These are phyloP conservation scores for Podiceps cristatus DNA, from an alignment of 2,113 vertebrate species.

Conservation along the genomic window DNA sequence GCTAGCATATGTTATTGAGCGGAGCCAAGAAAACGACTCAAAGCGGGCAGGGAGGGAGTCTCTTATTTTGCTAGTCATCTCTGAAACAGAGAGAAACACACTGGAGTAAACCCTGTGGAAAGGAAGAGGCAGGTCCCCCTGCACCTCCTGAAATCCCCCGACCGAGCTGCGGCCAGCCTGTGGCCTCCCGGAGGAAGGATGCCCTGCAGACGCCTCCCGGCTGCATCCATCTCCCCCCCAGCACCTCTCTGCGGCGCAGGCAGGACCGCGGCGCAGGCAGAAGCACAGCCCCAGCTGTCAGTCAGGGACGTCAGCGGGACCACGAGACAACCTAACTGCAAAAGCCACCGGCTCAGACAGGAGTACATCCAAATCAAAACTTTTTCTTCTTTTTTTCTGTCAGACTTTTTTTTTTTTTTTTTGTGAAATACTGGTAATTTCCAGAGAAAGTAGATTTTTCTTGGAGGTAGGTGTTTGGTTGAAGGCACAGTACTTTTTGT, in stretches of 20 bases:
- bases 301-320: fast-evolving
- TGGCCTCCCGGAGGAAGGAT: not conserved
- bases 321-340: not conserved
- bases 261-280: fast-evolving
- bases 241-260: not conserved
- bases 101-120: not conserved
- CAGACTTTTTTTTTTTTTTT: not conserved
- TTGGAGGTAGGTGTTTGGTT: not conserved
- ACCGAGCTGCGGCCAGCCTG: not conserved
- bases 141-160: not conserved
- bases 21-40: not conserved
- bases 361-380: not conserved
- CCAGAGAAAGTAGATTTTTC: not conserved
- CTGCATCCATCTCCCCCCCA: not conserved
- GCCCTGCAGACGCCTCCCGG: not conserved
- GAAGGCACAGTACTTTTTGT: not conserved
- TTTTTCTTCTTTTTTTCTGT: not conserved
- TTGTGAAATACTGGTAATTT: not conserved
- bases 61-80: not conserved
- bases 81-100: not conserved
- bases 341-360: not conserved
- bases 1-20: not conserved
- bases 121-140: not conserved
- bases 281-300: not conserved
- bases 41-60: not conserved